A percentile compares a stretch with the other conserved stretches of the same genome.
phyloP scores from a whole-genome alignment of 2,888 invertebrate species.

The Drosophila anomelani region DNA sequence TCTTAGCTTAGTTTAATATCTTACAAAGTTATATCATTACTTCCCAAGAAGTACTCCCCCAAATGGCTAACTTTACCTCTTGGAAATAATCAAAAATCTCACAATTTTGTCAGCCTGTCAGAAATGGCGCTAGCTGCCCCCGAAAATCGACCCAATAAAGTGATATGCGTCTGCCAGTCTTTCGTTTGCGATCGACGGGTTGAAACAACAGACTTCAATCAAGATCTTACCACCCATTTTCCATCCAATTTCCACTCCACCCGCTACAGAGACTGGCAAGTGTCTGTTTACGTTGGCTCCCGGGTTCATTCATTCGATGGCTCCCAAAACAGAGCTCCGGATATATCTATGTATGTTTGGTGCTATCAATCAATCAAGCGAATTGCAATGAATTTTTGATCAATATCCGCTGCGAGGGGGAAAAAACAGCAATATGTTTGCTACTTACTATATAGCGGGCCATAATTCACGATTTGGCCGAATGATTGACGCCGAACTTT shows the following conservation, averaged over 20 bases:
- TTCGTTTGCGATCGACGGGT: conserved; percentile 48
- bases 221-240: conserved; percentile 51
- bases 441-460: conserved; percentile 50
- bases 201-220: conserved; percentile 64
- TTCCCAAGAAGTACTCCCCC: not conserved
- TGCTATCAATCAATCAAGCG: conserved; percentile 78
- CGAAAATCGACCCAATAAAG: conserved; percentile 17
- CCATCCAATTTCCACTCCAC: conserved; percentile 12
- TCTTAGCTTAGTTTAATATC: not conserved
- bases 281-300: conserved; percentile 38
- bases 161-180: conserved; percentile 29
- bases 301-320: conserved; percentile 47
- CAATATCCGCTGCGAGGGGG: conserved; percentile 71
- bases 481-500: conserved; percentile 76
- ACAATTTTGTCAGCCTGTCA: not conserved
- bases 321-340: conserved; percentile 41
- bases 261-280: conserved; percentile 12
- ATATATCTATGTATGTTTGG: conserved; percentile 14
- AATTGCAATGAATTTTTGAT: conserved; percentile 82
- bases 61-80: too few species aligned
- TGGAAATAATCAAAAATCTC: too few species aligned
- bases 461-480: conserved; percentile 74
- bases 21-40: too few species aligned
- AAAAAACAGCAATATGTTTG: conserved; percentile 38
- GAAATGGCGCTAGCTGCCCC: conserved; percentile 10